Evolutionary conservation across 2,888 invertebrate genomes (phyloP), one percentile per base, ranked within the genome.

Genomic region (Luffia ferchaultella): DNA sequence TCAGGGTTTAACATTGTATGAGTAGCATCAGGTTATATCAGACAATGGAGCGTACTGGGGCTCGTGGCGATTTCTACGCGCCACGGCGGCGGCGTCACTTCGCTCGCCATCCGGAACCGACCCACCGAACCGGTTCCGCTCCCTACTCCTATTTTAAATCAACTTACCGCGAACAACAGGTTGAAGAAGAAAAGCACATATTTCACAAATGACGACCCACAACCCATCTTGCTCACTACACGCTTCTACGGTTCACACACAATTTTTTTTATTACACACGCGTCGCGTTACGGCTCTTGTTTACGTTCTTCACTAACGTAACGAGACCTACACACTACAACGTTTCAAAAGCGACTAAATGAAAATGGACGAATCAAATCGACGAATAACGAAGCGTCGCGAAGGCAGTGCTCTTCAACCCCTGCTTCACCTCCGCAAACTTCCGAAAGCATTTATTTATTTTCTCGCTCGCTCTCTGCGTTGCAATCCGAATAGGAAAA

Each of bases 111-210:
- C 68, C 69, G 67, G 67, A 70, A 70, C 68, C 18, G 18, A 45
- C 18, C 64, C 63, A 68, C 60, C 52, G 69, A 76, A 80, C 80
- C 79, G 79, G 79, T 80, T 78, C 61, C 55, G 47, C 46, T 51
- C 60, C 58, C 57, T 15, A 16, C n/a, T 40, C 48, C 12, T 12
- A 46, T 18, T 16, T 15, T 43, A 3, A 18, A 20, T n/a, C 58
- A 68, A 91, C 92, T 91, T 77, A 92, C 92, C 86, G 90, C 90
- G 65, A 91, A 91, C 54, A 92, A 61, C 60, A 92, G 77, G 71
- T 93, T 93, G 83, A 93, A 91, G 75, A 91, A 85, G 73, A 93
- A 93, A 64, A 93, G 88, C 63, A 93, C 86, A 76, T 92, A 92
- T 85, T 93, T 93, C 71, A 92, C 88, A 79, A 90, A 87, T 74